Evolutionary conservation across 2,113 vertebrate genomes (phyloP).

Genomic region (Psammodynastes pulverulentus): DNA sequence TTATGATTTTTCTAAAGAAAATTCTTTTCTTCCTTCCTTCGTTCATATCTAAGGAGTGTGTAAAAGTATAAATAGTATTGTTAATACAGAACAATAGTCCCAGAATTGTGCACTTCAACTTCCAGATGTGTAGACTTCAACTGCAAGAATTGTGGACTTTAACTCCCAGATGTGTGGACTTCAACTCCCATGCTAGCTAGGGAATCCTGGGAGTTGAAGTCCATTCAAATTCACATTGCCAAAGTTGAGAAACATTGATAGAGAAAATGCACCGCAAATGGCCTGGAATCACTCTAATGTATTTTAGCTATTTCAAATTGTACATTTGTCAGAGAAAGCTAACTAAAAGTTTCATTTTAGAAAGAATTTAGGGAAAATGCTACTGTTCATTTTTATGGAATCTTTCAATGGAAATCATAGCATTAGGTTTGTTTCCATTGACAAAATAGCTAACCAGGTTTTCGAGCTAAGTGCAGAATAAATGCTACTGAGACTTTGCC

Average conservation of each 20-base stretch:
- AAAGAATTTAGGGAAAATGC: neutral
- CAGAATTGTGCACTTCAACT: no score
- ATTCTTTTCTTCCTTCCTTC: neutral
- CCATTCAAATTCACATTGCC: no score
- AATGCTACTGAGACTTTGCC: neutral
- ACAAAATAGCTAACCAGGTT: conserved; percentile 21
- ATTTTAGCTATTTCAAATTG: neutral
- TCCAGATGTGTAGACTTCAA: no score
- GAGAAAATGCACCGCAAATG: neutral
- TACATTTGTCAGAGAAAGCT: neutral
- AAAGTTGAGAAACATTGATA: no score
- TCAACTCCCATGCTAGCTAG: no score
- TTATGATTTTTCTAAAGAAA: neutral
- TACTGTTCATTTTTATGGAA: neutral
- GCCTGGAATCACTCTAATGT: neutral
- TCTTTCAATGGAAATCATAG: conserved; percentile 16
- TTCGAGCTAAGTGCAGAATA: neutral
- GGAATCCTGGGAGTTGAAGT: no score
- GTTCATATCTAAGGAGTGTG: neutral
- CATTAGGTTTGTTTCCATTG: conserved; percentile 26
- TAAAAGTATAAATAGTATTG: neutral
- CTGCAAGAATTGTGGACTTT: no score
- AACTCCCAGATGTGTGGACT: no score
- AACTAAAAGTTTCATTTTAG: neutral
- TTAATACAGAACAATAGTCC: neutral